These are phyloP conservation scores for Anguilla obscura DNA, from an alignment of 2,797 vertebrate species.

Conservation along the genomic window DNA sequence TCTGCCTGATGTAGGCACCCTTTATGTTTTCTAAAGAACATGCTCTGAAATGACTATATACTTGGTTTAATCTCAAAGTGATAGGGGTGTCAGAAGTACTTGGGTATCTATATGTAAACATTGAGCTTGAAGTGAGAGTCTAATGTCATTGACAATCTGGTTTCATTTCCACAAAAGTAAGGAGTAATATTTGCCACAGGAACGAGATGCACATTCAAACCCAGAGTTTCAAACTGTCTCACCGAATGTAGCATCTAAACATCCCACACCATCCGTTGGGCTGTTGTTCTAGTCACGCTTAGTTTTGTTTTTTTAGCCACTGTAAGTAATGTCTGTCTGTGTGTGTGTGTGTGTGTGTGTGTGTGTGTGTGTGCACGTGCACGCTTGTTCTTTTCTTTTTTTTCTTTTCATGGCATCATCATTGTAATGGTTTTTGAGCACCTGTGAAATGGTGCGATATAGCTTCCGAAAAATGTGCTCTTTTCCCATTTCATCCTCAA, in stretches of 20 bases:
- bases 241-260: conserved; percentile 1
- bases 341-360: not conserved
- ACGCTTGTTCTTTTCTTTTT: not conserved
- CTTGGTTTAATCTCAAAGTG: not conserved
- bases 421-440: conserved; percentile 32
- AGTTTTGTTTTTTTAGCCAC: not conserved
- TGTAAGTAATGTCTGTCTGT: not conserved
- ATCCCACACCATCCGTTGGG: not conserved
- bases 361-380: not conserved
- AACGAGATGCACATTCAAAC: not conserved
- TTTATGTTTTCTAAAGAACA: not conserved
- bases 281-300: not conserved
- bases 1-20: not conserved
- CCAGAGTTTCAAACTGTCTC: conserved; percentile 14
- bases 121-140: conserved; percentile 24
- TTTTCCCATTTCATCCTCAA: conserved; percentile 25
- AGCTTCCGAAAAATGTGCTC: conserved; percentile 25
- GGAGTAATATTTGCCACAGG: not conserved
- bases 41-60: not conserved
- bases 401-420: not conserved
- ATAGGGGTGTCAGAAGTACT: conserved; percentile 19
- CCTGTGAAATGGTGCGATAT: conserved; percentile 29
- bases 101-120: not conserved
- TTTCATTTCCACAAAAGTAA: conserved; percentile 1
- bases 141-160: conserved; percentile 13